Base-by-base conservation (phyloP, 2,888 invertebrate genomes). In the Pseudococcus viburni region DNA sequence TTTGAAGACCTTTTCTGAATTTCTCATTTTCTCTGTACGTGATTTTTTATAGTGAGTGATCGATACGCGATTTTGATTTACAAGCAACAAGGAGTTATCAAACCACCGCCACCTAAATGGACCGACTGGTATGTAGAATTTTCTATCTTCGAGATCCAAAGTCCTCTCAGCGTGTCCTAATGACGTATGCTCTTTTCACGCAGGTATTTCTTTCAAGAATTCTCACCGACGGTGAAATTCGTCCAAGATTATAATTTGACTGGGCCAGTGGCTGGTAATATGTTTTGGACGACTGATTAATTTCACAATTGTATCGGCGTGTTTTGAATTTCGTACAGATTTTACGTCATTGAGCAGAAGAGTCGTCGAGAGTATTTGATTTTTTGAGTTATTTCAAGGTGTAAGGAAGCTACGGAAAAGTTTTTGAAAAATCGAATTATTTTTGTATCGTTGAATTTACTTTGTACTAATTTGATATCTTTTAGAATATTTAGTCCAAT, bases 201-300 rank as follows among this genome's bases (percentile, higher is more conserved):
- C 39, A 77, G 77, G 77, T 77, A 77, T 39, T 39, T 77, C 17
- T 77, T 77, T 39, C 93, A 95, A 64, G 94, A 92, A 0, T 92
- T 93, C 33, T 94, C 94, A 91, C 95, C 95, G 3, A 95, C 96
- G 86, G 93, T 92, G 85, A 93, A 94, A 55, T 96, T 98, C 90
- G 97, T 96, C 0, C 93, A 94, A 89, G 97, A 97, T 91, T 95
- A 98, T 91, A 94, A 94, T 3, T 92, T 98, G 17, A 96, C 96
- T 0, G 92, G 94, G 84, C 97, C 97, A 0, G 92, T 97, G 39
- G 96, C 96, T 88, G 97, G 96, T 17, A 98, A 97, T 91, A 95
- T 97, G 91, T 83, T 46, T 39, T 83, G 83, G 64, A 64, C 64
- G 0, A 64, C 22, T 15, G 64, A 64, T 19, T 64, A 22, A 64